Percentiles rank a stretch among this genome's conserved stretches.
Conservation (phyloP, 23 tunicate species). For the Trididemnum miniatum region DNA sequence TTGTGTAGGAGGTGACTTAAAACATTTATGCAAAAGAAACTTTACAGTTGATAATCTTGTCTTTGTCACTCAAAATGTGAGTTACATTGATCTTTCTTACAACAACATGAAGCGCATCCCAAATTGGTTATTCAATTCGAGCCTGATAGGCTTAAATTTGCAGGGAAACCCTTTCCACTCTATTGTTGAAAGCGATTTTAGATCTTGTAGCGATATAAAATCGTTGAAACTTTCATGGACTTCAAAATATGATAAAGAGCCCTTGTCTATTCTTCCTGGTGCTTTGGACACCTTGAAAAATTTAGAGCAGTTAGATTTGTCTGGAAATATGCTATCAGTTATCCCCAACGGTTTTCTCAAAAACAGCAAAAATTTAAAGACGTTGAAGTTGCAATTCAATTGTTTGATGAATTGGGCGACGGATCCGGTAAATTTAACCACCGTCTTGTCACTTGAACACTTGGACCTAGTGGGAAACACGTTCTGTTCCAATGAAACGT, state of each 20-base stretch:
- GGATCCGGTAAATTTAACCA: neutral
- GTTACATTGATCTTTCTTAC: neutral
- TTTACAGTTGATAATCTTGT: neutral
- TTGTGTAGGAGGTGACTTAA: neutral
- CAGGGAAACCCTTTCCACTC: neutral
- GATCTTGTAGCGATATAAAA: neutral
- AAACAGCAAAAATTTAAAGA: too few relatives aligned
- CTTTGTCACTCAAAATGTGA: neutral
- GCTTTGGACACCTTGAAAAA: neutral
- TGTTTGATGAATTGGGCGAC: neutral
- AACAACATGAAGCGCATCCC: neutral
- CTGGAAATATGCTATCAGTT: neutral
- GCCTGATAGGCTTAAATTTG: neutral
- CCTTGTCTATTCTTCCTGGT: neutral
- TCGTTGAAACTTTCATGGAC: neutral
- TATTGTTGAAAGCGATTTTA: neutral
- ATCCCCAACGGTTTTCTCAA: neutral
- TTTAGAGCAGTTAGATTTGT: neutral
- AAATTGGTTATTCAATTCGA: neutral
- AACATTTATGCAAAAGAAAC: neutral
- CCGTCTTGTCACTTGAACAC: neutral
- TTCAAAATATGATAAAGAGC: neutral
- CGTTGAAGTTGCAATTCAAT: neutral
- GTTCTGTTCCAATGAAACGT: neutral
- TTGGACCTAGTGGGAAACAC: neutral